Base-by-base conservation (phyloP, 2,888 invertebrate species). In the Crepidodera aurea region DNA sequence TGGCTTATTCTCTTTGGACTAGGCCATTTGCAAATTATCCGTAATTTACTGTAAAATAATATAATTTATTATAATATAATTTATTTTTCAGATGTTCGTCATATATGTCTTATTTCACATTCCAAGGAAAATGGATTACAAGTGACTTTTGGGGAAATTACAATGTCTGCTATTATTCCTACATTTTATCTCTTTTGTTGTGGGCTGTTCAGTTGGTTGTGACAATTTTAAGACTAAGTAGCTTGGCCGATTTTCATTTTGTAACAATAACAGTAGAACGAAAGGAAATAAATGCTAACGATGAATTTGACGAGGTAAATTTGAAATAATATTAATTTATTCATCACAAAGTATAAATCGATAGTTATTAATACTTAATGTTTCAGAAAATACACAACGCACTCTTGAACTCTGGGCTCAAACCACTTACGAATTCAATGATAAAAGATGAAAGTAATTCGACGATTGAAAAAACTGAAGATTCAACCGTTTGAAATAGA, bases 211-310 rank as follows among this genome's bases (percentile, higher is more conserved):
- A 62, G 50, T 12, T 54, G 25, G 19, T 48, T 22, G 15, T 62
- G 15, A 62, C 62, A 12, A 46, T 62, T 50, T 54, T 58, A 12
- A 46, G 62, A 50, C 29, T 58, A 8, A n/a, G 39, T 18, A 53
- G 48, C 12, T 39, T 62, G 25, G 58, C 54, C 0, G 62, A 62
- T 62, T 62, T 62, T 42, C 54, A 62, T 18, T 58, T 58, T 32
- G 48, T 32, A 1, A 16, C 32, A 15, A 39, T 62, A 12, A 18
- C 51, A 12, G 40, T 62, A 8, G 58, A 54, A 8, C 29, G 34
- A 39, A 18, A 48, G 8, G 50, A 50, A 22, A 29, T 40, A 25
- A 40, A 46, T 19, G 12, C 3, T 4, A 16, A 48, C 12, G 51
- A 57, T 13, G 39, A 44, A 10, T 19, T 37, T 7, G 34, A 48